These are phyloP conservation scores for Tipula confusa DNA, from an alignment of 2,888 invertebrate species.

Conservation along the genomic window DNA sequence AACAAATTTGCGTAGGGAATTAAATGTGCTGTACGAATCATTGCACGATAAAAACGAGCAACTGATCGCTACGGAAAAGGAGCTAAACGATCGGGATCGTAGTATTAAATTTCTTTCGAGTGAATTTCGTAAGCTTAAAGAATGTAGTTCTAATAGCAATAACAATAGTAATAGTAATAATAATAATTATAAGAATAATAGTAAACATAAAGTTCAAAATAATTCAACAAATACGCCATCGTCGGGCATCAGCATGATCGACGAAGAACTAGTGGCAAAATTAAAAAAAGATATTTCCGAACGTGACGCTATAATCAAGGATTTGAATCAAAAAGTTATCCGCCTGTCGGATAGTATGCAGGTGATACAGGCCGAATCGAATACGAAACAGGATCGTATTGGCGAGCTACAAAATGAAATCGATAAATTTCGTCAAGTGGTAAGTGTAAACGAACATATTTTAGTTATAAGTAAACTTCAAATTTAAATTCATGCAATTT, in stretches of 20 bases:
- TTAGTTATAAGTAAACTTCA: too few species aligned
- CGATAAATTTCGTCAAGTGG: conserved; percentile 78
- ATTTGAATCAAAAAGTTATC: conserved; percentile 42
- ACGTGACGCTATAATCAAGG: conserved; percentile 40
- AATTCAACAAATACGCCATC: not conserved
- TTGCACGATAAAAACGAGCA: conserved; percentile 40
- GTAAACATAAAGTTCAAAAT: not conserved
- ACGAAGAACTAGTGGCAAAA: conserved; percentile 37
- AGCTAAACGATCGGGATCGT: conserved; percentile 38
- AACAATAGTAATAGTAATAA: not conserved
- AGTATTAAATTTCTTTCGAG: conserved; percentile 37
- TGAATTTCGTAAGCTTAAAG: conserved; percentile 37
- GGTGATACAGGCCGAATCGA: conserved; percentile 41
- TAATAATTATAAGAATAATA: not conserved
- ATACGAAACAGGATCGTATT: conserved; percentile 71
- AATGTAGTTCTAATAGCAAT: conserved; percentile 13
- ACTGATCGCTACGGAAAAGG: conserved; percentile 38
- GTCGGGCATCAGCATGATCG: not conserved
- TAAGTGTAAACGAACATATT: too few species aligned
- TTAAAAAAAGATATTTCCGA: conserved; percentile 39
- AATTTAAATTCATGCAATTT: too few species aligned
- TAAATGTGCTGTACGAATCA: conserved; percentile 38
- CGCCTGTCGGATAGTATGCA: conserved; percentile 42
- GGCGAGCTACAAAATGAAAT: conserved; percentile 76
- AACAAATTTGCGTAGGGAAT: conserved; percentile 38